Base-by-base conservation (phyloP, 2,888 invertebrate genomes). In the Gymnoscelis rufifasciata region DNA sequence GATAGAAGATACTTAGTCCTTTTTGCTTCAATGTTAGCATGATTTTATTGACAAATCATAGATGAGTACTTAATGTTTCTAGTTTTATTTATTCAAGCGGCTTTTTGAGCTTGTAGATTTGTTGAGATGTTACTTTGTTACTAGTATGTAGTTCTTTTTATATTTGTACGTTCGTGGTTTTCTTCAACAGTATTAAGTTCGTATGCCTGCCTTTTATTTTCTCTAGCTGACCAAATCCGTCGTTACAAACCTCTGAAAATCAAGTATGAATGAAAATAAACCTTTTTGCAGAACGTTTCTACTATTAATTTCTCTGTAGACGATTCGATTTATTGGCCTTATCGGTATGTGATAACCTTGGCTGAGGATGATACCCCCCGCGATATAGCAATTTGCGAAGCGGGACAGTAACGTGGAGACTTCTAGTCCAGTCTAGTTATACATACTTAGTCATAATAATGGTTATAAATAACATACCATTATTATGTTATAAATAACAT, bases 61-160 rank as follows among this genome's bases (percentile, higher is more conserved):
- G 12, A 29, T 29, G 29, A 29, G 29, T 29, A 0, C 7, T 14
- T 8, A 13, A 7, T 4, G 14, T 14, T 30, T 12, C 30, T 31
- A 7, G 31, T 37, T 43, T 40, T 10, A 5, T 44, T 48, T 44
- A 8, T 8, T 30, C n/a, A 31, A 14, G 31, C n/a, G 4, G 31
- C 31, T 30, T 30, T 13, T 30, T 13, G 2, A 7, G 30, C 30
- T 13, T 31, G 14, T 31, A 13, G 12, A 8, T 30, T 30, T 13
- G 1, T 30, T 13, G 3, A 5, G 0, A n/a, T 31, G 12, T 31
- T 13, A 3, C 8, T 4, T 13, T 4, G 7, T 30, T 1, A 11
- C 10, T 28, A 10, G 6, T 11, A 3, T 11, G 2, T 29, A 29
- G 7, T 30, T 30, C 7, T 7, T 7, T 6, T 29, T 30, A 30